phyloP scores from a whole-genome alignment of 2,797 vertebrate species.

The Tragopan temminckii region DNA sequence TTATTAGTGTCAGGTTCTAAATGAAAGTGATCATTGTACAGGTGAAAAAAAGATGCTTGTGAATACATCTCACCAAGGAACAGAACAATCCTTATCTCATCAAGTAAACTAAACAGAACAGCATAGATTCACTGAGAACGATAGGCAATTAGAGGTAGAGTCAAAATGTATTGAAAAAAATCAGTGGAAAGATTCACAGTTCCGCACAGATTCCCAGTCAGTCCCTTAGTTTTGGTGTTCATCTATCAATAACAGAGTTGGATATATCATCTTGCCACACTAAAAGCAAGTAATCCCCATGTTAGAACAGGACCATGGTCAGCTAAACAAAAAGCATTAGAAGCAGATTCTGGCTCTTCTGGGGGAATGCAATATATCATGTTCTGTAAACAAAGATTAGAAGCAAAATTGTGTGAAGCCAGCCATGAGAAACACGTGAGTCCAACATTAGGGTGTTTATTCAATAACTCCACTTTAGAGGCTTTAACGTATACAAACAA shows the following conservation, averaged over 20 bases:
- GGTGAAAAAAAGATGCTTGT: not conserved
- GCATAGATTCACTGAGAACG: not conserved
- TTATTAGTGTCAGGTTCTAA: conserved; percentile 26
- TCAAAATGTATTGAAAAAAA: conserved; percentile 7
- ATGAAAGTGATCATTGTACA: not conserved
- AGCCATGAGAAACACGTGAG: conserved; percentile 8
- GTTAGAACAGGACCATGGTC: not conserved
- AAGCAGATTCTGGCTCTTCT: not conserved
- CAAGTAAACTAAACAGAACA: conserved; percentile 37
- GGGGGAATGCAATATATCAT: not conserved
- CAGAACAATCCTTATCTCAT: conserved; percentile 27
- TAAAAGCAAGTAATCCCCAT: not conserved
- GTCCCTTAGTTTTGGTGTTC: not conserved
- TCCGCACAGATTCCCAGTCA: not conserved
- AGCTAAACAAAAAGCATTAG: not conserved
- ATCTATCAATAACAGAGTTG: not conserved
- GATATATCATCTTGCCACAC: not conserved
- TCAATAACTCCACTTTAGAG: conserved; percentile 37
- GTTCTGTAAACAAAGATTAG: conserved; percentile 20
- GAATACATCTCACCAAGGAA: conserved; percentile 20
- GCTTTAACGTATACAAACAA: conserved; percentile 37
- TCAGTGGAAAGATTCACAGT: conserved; percentile 28
- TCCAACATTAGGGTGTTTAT: not conserved
- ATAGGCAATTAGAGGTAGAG: conserved; percentile 23
- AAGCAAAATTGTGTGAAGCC: not conserved